A percentile compares a stretch with the other conserved stretches of the same genome.
These are phyloP conservation scores for Cyclopterus lumpus DNA, from an alignment of 2,797 vertebrate species.

Conservation along the genomic window DNA sequence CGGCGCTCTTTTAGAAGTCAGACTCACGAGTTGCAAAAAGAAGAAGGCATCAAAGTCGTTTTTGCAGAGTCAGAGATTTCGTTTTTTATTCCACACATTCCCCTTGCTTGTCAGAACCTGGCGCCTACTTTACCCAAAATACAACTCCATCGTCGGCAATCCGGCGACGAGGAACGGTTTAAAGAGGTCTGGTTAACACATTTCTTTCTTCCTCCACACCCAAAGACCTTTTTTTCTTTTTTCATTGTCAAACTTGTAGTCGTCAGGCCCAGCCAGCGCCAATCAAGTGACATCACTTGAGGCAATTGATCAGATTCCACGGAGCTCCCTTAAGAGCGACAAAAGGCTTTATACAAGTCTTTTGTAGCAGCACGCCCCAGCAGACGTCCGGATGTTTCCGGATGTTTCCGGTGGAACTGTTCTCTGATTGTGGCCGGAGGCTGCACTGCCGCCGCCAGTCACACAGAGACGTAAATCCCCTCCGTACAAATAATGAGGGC, in stretches of 20 bases:
- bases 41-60: neutral
- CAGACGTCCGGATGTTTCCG: too few species aligned
- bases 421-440: neutral
- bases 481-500: neutral
- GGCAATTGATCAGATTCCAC: neutral
- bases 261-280: neutral
- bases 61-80: neutral
- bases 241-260: neutral
- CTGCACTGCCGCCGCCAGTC: too few species aligned
- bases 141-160: neutral
- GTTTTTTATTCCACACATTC: neutral
- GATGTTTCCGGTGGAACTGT: neutral
- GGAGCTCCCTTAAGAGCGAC: neutral
- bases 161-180: neutral
- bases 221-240: neutral
- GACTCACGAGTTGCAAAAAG: neutral
- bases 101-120: neutral
- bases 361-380: neutral
- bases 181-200: neutral
- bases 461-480: too few species aligned
- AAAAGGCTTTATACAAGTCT: neutral
- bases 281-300: neutral
- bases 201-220: neutral
- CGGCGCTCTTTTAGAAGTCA: too few species aligned
- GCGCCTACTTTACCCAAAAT: constrained; percentile 9